Base-by-base conservation (phyloP, 2,888 invertebrate genomes). In the Vesta saturnalis region DNA sequence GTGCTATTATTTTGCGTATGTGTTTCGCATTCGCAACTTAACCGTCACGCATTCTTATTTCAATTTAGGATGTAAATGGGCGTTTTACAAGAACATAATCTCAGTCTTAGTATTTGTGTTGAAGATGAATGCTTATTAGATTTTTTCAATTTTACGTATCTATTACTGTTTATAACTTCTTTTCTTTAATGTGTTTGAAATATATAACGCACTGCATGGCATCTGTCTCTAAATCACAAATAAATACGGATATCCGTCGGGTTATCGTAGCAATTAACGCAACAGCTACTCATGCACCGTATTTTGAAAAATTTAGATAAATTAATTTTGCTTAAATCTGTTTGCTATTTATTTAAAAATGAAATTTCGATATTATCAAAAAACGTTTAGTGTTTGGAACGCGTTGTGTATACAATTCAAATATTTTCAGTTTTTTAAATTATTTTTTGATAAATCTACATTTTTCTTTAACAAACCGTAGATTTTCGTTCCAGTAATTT, bases 1-100 rank as follows among this genome's bases (percentile, higher is more conserved):
- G 71, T 73, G 71, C 74, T 74, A 67, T 74, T 74, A 74, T 74
- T 74, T 74, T 74, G 69, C 74, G 72, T 73, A 73, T 67, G 66
- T 66, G 63, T 63, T 57, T 69, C 69, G 72, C 64, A 72, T 73
- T 70, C 66, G 66, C 60, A 43, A 21, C 14, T 10, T 52, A 47
- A 57, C 59, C 69, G 66, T 66, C 65, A 69, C 63, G 56, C 59
- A 65, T 66, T 66, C 66, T 55, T 56, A 35, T 35, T 57, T 57
- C 60, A 47, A 35, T 47, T 60, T 60, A 56, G 19, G 21, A 47
- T 8, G 56, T 14, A 18, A 57, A 5, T 57, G 59, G 22, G 19
- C 46, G 22, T 60, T 43, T 18, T 5, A 58, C 56, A 30, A 14
- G 43, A 18, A 56, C 39, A 43, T 2, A 3, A 6, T 22, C 19